A percentile compares a stretch with the other conserved stretches of the same genome.
These are phyloP conservation scores for Bicyclus anynana DNA, from an alignment of 1,140 invertebrate genomes.

Conservation along the genomic window DNA sequence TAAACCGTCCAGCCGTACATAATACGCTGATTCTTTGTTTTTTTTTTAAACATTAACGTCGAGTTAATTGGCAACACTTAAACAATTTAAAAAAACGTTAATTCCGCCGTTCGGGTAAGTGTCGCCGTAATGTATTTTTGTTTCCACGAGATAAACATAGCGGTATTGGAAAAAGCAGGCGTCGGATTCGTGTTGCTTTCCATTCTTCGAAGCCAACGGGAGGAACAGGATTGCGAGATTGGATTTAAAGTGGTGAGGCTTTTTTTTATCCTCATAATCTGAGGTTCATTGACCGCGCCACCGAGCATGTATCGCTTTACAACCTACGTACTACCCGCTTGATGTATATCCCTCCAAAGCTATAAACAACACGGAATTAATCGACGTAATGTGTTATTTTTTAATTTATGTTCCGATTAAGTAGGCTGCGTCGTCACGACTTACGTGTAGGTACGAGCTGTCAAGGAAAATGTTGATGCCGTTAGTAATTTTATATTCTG, in stretches of 20 bases:
- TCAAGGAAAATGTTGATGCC: no score
- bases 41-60: slow-evolving; percentile 11
- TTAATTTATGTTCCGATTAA: neutral
- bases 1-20: neutral
- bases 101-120: slow-evolving; percentile 7
- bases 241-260: slow-evolving; percentile 37
- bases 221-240: slow-evolving; percentile 51
- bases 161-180: slow-evolving; percentile 52
- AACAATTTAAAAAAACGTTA: slow-evolving; percentile 14
- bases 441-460: no score
- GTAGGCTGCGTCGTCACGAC: neutral
- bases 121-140: slow-evolving; percentile 37
- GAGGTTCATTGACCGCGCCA: slow-evolving; percentile 41
- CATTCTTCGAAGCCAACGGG: slow-evolving; percentile 57
- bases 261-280: slow-evolving; percentile 44
- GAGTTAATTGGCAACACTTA: slow-evolving; percentile 11
- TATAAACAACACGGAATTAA: slow-evolving; percentile 10
- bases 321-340: slow-evolving; percentile 16
- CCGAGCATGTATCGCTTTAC: slow-evolving; percentile 18
- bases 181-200: slow-evolving; percentile 33
- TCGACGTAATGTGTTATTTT: neutral
- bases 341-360: slow-evolving; percentile 17
- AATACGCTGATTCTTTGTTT: neutral
- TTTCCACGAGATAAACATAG: slow-evolving; percentile 46
- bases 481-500: no score